Conservation (phyloP, 2,113 vertebrate genomes). For the Plotosus lineatus region DNA sequence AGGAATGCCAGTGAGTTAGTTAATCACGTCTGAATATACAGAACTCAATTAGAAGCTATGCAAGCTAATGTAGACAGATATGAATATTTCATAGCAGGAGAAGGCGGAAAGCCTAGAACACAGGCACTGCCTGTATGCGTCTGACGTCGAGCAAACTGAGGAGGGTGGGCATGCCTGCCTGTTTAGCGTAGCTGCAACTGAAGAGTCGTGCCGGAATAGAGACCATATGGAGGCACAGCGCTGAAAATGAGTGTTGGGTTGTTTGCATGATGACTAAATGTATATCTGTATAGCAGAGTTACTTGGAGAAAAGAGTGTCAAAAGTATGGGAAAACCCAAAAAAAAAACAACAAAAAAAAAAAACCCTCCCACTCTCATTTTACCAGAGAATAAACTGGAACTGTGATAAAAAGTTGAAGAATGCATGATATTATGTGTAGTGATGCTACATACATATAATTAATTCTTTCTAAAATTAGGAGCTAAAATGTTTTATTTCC, state of each 20-base stretch:
- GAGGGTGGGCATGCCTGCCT: constrained; percentile 52
- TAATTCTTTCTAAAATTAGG: too few species aligned
- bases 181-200: constrained; percentile 5
- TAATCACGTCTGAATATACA: constrained; percentile 75
- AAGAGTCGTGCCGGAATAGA: constrained; percentile 5
- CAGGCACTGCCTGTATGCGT: constrained; percentile 20
- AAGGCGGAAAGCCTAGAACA: constrained; percentile 56
- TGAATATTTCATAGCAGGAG: constrained; percentile 59
- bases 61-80: constrained; percentile 69
- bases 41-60: constrained; percentile 73
- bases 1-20: constrained; percentile 73
- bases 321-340: neutral
- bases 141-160: constrained; percentile 49
- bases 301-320: constrained; percentile 57
- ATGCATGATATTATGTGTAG: neutral
- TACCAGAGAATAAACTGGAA: neutral
- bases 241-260: constrained; percentile 4
- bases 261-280: constrained; percentile 58
- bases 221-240: constrained; percentile 28
- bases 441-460: neutral
- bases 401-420: neutral
- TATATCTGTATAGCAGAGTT: constrained; percentile 58
- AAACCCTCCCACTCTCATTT: neutral
- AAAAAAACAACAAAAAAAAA: neutral
- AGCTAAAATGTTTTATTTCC: too few species aligned